These are phyloP conservation scores for Xestoiulus laeticollis DNA, from an alignment of 2,888 invertebrate genomes.

Conservation along the genomic window DNA sequence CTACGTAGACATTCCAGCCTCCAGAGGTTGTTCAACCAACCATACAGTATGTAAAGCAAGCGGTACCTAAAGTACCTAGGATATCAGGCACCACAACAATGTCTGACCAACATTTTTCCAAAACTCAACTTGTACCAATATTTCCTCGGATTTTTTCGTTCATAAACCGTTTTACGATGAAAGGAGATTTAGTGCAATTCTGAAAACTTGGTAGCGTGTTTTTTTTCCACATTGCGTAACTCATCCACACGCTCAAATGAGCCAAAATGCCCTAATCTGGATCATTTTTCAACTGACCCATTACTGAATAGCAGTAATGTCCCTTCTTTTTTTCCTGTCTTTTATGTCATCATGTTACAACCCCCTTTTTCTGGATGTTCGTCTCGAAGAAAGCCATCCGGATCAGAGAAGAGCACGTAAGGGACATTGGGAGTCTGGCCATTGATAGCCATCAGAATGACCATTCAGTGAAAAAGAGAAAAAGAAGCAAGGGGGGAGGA, in stretches of 20 bases:
- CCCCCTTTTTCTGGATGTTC: neutral
- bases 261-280: conserved; percentile 20
- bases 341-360: neutral
- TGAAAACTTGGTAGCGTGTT: neutral
- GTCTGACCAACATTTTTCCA: neutral
- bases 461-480: neutral
- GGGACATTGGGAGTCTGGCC: neutral
- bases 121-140: neutral
- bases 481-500: neutral
- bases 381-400: neutral
- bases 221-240: neutral
- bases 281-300: conserved; percentile 31
- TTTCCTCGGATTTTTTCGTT: neutral
- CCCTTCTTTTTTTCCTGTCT: neutral
- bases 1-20: no score
- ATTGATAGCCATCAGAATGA: conserved; percentile 3
- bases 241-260: neutral
- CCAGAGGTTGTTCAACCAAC: no score
- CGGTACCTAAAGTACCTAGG: neutral
- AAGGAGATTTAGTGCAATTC: neutral
- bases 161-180: neutral
- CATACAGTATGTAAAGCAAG: no score
- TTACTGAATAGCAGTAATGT: neutral
- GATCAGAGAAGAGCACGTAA: conserved; percentile 1
- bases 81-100: no score